Conservation (phyloP, 2,888 invertebrate species). For the Sarcophaga subvicina region DNA sequence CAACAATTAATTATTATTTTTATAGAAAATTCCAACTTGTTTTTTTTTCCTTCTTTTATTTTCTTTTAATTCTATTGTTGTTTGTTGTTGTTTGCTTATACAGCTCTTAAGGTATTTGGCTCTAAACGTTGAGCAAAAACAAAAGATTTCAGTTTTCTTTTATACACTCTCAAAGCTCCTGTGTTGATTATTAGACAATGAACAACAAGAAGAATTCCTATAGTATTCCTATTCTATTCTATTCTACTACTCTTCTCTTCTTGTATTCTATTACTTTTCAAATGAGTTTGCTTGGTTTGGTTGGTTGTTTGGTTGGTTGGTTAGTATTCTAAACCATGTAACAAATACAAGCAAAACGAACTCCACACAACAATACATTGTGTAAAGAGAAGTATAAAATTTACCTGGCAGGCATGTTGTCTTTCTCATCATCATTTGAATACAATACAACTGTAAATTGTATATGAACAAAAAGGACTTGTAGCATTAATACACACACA, state of each 20-base stretch:
- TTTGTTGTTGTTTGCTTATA: background rate
- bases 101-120: constrained; percentile 56
- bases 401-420: constrained; percentile 50
- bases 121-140: constrained; percentile 41
- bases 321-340: no score
- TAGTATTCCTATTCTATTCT: constrained; percentile 9
- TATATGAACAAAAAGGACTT: background rate
- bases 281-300: background rate
- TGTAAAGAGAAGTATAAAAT: constrained; percentile 65
- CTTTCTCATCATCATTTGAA: constrained; percentile 34
- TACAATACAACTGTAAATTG: constrained; percentile 47
- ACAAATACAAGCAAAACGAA: no score
- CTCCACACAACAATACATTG: background rate
- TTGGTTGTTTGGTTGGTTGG: no score
- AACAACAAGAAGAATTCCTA: constrained; percentile 23
- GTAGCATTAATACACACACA: background rate
- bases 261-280: background rate
- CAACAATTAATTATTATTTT: constrained; percentile 61
- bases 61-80: constrained; percentile 22
- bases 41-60: no score
- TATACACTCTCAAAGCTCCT: background rate
- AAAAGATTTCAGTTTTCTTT: constrained; percentile 54
- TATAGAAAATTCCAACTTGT: constrained; percentile 51
- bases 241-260: constrained; percentile 7
- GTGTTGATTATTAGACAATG: constrained; percentile 38